phyloP scores from a whole-genome alignment of 2,113 vertebrate genomes.

The Rhinichthys klamathensis region DNA sequence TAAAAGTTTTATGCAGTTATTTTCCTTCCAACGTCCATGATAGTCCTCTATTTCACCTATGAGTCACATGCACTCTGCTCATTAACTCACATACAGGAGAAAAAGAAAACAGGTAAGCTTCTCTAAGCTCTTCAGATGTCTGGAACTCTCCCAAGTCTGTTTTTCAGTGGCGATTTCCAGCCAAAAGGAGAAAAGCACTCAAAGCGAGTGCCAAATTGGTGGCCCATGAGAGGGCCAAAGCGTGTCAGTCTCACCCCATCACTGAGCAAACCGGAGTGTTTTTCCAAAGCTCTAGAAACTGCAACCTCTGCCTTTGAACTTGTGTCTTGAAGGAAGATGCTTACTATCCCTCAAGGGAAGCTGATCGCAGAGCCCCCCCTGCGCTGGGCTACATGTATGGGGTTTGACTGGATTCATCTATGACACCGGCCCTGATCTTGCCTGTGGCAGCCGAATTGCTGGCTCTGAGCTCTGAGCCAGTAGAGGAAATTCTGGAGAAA shows the following conservation, averaged over 20 bases:
- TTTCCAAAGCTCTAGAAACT: constrained; percentile 37
- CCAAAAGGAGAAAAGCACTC: constrained; percentile 48
- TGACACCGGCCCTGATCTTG: background rate
- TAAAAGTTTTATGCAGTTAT: background rate
- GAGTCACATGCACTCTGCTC: constrained; percentile 28
- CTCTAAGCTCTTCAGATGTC: constrained; percentile 41
- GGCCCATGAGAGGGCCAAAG: constrained; percentile 25
- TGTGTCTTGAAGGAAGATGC: background rate
- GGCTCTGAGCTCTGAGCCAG: constrained; percentile 1
- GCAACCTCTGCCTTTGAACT: constrained; percentile 26
- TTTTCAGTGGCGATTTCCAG: constrained; percentile 38
- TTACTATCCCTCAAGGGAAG: constrained; percentile 32
- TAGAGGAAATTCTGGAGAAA: constrained; percentile 47
- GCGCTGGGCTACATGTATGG: background rate
- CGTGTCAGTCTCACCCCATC: constrained; percentile 2
- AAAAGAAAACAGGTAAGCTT: constrained; percentile 40
- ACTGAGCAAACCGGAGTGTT: constrained; percentile 11
- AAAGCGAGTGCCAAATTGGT: constrained; percentile 50
- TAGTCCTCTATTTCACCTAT: constrained; percentile 46
- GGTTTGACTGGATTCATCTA: constrained; percentile 30
- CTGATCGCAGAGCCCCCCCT: constrained; percentile 29
- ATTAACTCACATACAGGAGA: constrained; percentile 44
- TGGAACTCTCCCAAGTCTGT: constrained; percentile 46
- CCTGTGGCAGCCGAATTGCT: constrained; percentile 37
- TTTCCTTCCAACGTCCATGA: background rate